A percentile compares a stretch with the other conserved stretches of the same genome.
These are phyloP conservation scores for Hydraecia micacea DNA, from an alignment of 2,888 invertebrate genomes.

Conservation along the genomic window DNA sequence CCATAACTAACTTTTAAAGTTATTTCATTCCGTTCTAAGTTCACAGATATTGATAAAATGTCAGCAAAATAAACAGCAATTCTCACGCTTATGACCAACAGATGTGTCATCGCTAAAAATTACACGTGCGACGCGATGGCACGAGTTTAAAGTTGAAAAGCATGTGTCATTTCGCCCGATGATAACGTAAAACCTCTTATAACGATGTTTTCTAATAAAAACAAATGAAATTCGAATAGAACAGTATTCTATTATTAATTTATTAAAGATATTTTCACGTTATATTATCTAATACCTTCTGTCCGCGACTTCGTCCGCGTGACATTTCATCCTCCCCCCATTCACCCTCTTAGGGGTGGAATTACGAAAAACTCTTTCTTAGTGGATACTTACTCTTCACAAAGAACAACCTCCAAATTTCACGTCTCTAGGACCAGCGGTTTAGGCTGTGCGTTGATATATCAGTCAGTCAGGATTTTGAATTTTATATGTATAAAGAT, in stretches of 20 bases:
- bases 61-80: background rate
- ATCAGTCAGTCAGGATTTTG: too few species aligned
- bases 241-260: background rate
- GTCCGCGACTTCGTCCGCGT: too few species aligned
- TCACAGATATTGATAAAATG: constrained; percentile 8
- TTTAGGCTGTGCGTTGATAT: too few species aligned
- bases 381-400: too few species aligned
- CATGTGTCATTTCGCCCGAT: background rate
- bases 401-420: too few species aligned
- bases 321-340: too few species aligned
- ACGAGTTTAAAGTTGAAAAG: background rate
- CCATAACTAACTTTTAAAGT: background rate
- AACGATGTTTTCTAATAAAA: constrained; percentile 8
- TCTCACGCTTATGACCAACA: constrained; percentile 9
- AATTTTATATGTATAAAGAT: too few species aligned
- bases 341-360: too few species aligned
- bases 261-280: too few species aligned
- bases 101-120: constrained; percentile 27
- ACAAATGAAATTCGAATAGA: background rate
- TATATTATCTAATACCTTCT: too few species aligned
- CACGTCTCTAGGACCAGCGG: too few species aligned
- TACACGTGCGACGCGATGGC: background rate
- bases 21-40: background rate
- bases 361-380: too few species aligned
- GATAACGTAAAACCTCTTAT: background rate